Conservation (phyloP, 2,797 vertebrate genomes). For the Enteromius paludinosus region DNA sequence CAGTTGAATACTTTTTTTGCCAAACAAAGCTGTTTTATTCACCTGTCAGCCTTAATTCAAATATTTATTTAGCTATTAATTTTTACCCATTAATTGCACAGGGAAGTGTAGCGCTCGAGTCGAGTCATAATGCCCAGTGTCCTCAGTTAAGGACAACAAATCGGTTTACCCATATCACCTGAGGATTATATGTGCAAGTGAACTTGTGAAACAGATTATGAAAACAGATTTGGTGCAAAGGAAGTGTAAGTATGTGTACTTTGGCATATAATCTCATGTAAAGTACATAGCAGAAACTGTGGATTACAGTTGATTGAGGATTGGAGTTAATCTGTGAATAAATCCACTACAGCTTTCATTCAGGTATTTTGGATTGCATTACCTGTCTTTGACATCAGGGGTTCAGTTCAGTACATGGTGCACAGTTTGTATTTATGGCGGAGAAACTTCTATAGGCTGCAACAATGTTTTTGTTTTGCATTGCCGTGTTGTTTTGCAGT, state of each 20-base stretch:
- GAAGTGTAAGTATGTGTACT: not conserved
- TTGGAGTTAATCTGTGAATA: constrained; percentile 54
- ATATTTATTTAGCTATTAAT: not conserved
- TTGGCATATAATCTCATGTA: constrained; percentile 32
- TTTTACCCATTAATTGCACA: not conserved
- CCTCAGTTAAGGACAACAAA: not conserved
- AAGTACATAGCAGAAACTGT: constrained; percentile 13
- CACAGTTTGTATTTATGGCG: not conserved
- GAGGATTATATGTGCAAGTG: not conserved
- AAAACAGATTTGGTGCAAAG: not conserved
- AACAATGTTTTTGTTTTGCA: not conserved
- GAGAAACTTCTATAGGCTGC: not conserved
- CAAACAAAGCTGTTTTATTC: not conserved
- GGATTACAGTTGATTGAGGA: constrained; percentile 48
- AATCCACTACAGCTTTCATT: constrained; percentile 47
- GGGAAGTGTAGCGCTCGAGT: not conserved
- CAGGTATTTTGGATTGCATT: constrained; percentile 52
- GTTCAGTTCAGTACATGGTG: not conserved
- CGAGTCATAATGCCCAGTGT: not conserved
- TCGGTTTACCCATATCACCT: constrained; percentile 7
- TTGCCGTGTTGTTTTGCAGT: not conserved
- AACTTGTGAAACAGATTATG: not conserved
- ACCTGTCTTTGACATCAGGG: not conserved
- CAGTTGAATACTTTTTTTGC: not conserved
- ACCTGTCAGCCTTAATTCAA: not conserved